phyloP scores from a whole-genome alignment of 2,113 vertebrate species.

The Sinocyclocheilus anshuiensis region DNA sequence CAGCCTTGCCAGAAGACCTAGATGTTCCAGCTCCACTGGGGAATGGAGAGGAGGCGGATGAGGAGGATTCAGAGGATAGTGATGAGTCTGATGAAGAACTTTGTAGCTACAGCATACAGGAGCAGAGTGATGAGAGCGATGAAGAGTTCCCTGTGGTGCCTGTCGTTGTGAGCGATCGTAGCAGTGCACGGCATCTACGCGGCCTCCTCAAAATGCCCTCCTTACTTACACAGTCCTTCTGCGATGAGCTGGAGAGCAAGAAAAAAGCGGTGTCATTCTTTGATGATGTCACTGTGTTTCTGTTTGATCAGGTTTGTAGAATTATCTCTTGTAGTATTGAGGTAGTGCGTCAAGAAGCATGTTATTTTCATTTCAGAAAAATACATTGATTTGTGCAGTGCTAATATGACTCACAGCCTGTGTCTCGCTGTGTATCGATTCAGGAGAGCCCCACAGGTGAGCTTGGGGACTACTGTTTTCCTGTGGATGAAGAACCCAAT shows the following conservation, averaged over 20 bases:
- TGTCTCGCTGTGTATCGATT: slow-evolving; percentile 10
- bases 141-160: slow-evolving; percentile 83
- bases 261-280: slow-evolving; percentile 98
- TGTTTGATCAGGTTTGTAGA: slow-evolving; percentile 93
- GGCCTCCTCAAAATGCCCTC: slow-evolving; percentile 92
- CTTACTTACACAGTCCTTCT: slow-evolving; percentile 82
- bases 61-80: slow-evolving; percentile 91
- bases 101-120: slow-evolving; percentile 90
- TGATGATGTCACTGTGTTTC: slow-evolving; percentile 95
- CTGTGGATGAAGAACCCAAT: slow-evolving; percentile 67
- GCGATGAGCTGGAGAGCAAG: slow-evolving; percentile 88
- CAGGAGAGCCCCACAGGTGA: slow-evolving; percentile 96
- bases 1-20: slow-evolving; percentile 70
- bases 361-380: background rate
- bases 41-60: slow-evolving; percentile 78
- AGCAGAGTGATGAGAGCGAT: slow-evolving; percentile 92
- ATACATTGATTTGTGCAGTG: slow-evolving; percentile 1
- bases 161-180: slow-evolving; percentile 91
- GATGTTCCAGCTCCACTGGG: slow-evolving; percentile 72
- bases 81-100: slow-evolving; percentile 94
- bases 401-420: background rate
- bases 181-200: slow-evolving; percentile 83
- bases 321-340: background rate
- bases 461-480: slow-evolving; percentile 82
- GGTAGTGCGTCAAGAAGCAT: background rate